Base-by-base conservation (phyloP, 2,888 invertebrate species). In the Tinea trinotella region DNA sequence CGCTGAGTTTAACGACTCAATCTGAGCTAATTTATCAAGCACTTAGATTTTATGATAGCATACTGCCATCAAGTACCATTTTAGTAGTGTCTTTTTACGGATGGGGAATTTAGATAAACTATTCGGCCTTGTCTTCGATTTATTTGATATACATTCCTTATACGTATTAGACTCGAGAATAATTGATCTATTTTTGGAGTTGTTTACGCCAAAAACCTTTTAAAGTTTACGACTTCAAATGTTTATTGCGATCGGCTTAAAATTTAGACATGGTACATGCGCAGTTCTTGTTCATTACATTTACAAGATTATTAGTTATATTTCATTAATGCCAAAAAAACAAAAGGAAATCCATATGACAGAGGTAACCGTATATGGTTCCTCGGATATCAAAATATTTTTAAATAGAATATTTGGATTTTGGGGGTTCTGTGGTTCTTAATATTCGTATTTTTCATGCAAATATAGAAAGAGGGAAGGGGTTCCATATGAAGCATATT, bases 391-490 rank as follows among this genome's bases (percentile, higher is more conserved):
- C n/a, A n/a, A n/a, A n/a, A n/a, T n/a, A n/a, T n/a, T n/a, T n/a
- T n/a, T n/a, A n/a, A n/a, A n/a, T n/a, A n/a, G n/a, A n/a, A n/a
- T n/a, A n/a, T n/a, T n/a, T n/a, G n/a, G n/a, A n/a, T n/a, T n/a
- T n/a, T n/a, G n/a, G 22, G 13, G 40, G 40, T 40, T 40, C 2
- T 40, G 13, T 3, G 40, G 4, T 40, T 15, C 1, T 1, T n/a
- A 40, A 40, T 40, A 40, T 40, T 40, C 40, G n/a, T 40, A 40
- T 40, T 40, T 40, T 13, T 15, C 40, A 13, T 40, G 40, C 40
- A 40, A 40, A 40, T 40, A 13, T 40, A 15, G 40, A 40, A 40
- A 2, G 40, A 13, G 3, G 13, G 13, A 15, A 13, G 30, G 30
- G 30, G 7, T 2, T 7, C 30, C 12, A 4, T 40, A 40, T 40